Conservation (phyloP, 2,797 vertebrate species). For the Hipposideros larvatus region DNA sequence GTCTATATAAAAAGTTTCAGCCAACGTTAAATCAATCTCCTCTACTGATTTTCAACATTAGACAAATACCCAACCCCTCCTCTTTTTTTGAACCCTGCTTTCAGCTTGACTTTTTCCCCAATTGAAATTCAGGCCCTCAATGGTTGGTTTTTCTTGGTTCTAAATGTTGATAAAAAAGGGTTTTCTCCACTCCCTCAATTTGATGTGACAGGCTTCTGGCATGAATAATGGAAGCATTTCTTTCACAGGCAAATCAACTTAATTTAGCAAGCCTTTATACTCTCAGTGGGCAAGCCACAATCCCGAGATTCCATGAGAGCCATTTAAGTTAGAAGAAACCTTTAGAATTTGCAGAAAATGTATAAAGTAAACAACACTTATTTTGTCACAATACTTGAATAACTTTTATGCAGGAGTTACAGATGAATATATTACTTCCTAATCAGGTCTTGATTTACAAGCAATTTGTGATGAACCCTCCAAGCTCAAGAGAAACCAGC, state of each 20-base stretch:
- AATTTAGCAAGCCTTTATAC: slow-evolving; percentile 99
- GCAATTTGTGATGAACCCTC: slow-evolving; percentile 84
- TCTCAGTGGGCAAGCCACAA: slow-evolving; percentile 97
- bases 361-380: slow-evolving; percentile 95
- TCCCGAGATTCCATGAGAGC: slow-evolving; percentile 97
- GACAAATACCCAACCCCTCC: slow-evolving; percentile 90
- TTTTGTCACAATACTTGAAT: slow-evolving; percentile 94
- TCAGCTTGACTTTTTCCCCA: slow-evolving; percentile 98
- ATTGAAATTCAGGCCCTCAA: slow-evolving; percentile 98
- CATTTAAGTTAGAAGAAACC: slow-evolving; percentile 94
- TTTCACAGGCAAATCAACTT: slow-evolving; percentile 99
- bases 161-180: slow-evolving; percentile 99
- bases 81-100: slow-evolving; percentile 92
- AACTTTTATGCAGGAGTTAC: slow-evolving; percentile 89
- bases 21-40: slow-evolving; percentile 93
- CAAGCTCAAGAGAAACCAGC: slow-evolving; percentile 68
- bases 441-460: slow-evolving; percentile 90
- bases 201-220: slow-evolving; percentile 99
- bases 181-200: slow-evolving; percentile 99
- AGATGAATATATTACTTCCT: slow-evolving; percentile 90
- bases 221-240: slow-evolving; percentile 99
- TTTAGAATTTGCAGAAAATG: slow-evolving; percentile 94
- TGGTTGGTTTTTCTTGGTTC: slow-evolving; percentile 97
- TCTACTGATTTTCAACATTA: slow-evolving; percentile 93
- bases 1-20: slow-evolving; percentile 89